Percentiles rank a stretch among this genome's conserved stretches.
phyloP scores from a whole-genome alignment of 2,888 invertebrate genomes.

The Rutpela maculata region DNA sequence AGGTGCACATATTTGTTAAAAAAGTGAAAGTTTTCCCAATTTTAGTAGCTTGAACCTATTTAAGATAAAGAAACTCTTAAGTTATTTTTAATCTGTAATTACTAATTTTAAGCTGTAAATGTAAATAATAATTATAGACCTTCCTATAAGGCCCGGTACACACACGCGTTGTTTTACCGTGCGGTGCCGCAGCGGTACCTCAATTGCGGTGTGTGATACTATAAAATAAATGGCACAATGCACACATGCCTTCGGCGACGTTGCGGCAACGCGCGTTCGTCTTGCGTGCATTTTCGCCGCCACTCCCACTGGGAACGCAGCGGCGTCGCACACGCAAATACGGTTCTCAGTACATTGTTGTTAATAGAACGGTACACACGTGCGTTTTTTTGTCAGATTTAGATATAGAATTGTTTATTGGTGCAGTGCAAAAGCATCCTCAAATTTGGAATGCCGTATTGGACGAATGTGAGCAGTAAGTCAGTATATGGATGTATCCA shows the following conservation, averaged over 20 bases:
- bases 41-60: too few species aligned
- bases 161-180: constrained; percentile 11
- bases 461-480: too few species aligned
- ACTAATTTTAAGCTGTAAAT: too few species aligned
- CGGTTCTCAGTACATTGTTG: constrained; percentile 1
- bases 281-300: constrained; percentile 19
- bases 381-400: background rate
- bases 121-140: too few species aligned
- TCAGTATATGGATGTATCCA: too few species aligned
- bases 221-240: constrained; percentile 22
- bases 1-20: too few species aligned
- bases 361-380: background rate
- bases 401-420: background rate
- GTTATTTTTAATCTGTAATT: too few species aligned
- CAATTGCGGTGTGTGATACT: constrained; percentile 9
- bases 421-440: background rate
- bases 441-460: background rate
- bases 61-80: too few species aligned
- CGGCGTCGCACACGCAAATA: too few species aligned
- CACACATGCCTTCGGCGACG: constrained; percentile 1
- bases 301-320: constrained; percentile 2
- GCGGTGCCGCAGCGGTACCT: constrained; percentile 21
- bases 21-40: too few species aligned
- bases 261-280: too few species aligned
- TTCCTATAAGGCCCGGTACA: too few species aligned